Evolutionary conservation across 2,113 vertebrate species (phyloP).

Genomic region (Daphoenositta chrysoptera): DNA sequence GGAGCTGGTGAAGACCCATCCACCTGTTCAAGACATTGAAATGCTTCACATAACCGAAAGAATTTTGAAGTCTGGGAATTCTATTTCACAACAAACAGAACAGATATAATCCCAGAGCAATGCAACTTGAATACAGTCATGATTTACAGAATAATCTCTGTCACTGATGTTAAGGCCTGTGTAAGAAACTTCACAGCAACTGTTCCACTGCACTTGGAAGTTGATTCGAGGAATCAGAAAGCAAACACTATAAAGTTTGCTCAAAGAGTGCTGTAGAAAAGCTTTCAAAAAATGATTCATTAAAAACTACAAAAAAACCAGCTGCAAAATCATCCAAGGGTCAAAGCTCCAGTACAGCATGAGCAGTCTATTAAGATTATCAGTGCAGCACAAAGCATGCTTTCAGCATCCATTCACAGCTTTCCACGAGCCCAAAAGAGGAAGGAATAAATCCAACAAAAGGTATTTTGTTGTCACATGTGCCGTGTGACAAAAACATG

Average conservation of each 20-base stretch:
- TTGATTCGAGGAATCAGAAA: background rate
- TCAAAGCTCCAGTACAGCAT: background rate
- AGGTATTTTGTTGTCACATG: background rate
- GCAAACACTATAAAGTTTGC: background rate
- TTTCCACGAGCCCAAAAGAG: background rate
- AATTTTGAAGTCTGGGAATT: background rate
- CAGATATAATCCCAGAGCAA: background rate
- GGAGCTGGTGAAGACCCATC: background rate
- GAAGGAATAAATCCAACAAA: background rate
- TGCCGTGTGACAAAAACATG: fast-evolving
- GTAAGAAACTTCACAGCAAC: background rate
- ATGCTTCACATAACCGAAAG: background rate
- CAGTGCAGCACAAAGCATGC: background rate
- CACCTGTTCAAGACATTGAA: background rate
- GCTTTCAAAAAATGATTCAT: background rate
- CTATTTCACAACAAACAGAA: background rate
- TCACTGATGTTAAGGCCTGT: background rate
- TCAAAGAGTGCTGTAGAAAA: background rate
- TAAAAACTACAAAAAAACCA: background rate
- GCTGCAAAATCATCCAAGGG: background rate
- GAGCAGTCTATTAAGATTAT: background rate
- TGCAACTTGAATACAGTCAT: background rate
- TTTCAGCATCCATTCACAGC: background rate
- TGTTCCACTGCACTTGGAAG: background rate
- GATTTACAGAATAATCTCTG: background rate